Base-by-base conservation (phyloP, 92 coral and sea anemone genomes). In the Siderastrea siderea region DNA sequence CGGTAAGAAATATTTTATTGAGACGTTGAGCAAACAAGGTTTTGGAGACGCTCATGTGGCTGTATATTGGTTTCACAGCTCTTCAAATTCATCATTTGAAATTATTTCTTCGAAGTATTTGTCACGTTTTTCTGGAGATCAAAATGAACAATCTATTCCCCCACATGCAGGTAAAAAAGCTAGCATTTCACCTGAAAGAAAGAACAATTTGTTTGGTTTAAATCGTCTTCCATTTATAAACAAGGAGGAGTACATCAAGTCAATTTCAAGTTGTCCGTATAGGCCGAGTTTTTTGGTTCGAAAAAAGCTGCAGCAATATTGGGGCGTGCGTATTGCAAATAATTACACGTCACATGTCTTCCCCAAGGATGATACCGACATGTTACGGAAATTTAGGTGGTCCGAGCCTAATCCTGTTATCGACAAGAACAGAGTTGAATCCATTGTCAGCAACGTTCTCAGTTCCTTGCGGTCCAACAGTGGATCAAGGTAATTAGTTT, bases 1-100 rank as follows among this genome's bases (percentile, higher is more conserved):
- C 16, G 67, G 75, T 14, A 60, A 74, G 65, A 74, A 74, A 74
- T 84, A 84, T 51, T 84, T 55, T 74, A 74, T 84, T 14, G 88
- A 84, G 70, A 14, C 85, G 15, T 12, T 80, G 19, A 51, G 26
- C 6, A 84, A 75, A 15, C 88, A 84, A 52, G 74, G 61, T 15
- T 38, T 47, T 54, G 74, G 82, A 15, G 64, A 13, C 3, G 66
- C 65, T 3, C 82, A 61, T 64, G 44, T 84, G n/a, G 38, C 62
- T 14, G 88, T 84, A 0, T 74, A 47, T 6, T 84, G 88, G 88
- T 38, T 26, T 43, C 3, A 70, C 13, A 19, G 64, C 9, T 17
- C 67, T 2, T 9, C 15, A 59, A 71, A 58, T 51, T 67, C 71
- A 47, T 61, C 63, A 2, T 81, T 81, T 50, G 85, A 81, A 44